Evolutionary conservation across 2,888 invertebrate species (phyloP), one percentile per base, ranked within the genome.

Genomic region (Xanthorhoe designata): DNA sequence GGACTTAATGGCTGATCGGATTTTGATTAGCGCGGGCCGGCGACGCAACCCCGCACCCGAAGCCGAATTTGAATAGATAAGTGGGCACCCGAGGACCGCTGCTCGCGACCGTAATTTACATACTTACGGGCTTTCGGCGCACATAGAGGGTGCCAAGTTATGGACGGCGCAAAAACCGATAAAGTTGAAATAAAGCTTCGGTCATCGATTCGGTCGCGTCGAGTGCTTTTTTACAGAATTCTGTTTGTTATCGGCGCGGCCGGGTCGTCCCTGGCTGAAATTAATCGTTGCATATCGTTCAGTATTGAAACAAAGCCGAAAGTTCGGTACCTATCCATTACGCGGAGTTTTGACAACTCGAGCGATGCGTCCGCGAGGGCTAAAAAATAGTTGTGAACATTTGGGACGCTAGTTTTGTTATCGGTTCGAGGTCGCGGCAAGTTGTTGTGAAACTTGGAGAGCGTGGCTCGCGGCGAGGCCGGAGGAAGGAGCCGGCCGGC

Each of bases 1-100:
- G 90, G 90, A 91, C 92, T 91, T 93, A 93, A 93, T 93, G 92
- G 92, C 92, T 92, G 92, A 93, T 93, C 92, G 92, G 92, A 91
- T 92, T 93, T 92, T 92, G 92, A 93, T 92, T 92, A 93, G 91
- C 93, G 90, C 84, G 87, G 92, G 88, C 91, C 91, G 88, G 90
- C 90, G 90, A 90, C 88, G 90, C 90, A 86, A 83, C 87, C 85
- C 87, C 86, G 86, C 88, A 84, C 85, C 86, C 86, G 81, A 78
- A 86, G 87, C 88, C 88, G 88, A 93, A 93, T 93, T 94, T 93
- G 92, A 94, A 94, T 94, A 94, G 93, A 94, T 94, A 93, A 93
- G 92, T 91, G 91, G 89, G 89, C 88, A 88, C 86, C 88, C 86
- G 90, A 89, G 90, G 89, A 88, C 90, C 89, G 88, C 81, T 87